Conservation (phyloP, 2,797 vertebrate species). For the Pangasius mekongensis region DNA sequence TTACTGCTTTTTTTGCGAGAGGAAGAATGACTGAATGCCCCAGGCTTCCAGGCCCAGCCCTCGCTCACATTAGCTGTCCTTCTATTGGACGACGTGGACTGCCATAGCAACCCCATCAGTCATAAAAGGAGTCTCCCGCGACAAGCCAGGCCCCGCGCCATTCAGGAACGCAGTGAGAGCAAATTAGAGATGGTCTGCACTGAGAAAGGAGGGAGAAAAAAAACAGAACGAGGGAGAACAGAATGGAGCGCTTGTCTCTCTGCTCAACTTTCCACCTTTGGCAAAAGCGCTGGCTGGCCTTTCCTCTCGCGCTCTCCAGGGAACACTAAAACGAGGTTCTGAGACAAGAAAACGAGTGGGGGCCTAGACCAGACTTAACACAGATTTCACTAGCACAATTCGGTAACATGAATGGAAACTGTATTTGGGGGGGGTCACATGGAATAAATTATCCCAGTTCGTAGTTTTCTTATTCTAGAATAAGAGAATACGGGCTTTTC, state of each 20-base stretch:
- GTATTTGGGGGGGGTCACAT: background rate
- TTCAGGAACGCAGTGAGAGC: slow-evolving; percentile 62
- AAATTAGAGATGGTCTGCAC: slow-evolving; percentile 66
- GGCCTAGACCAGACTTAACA: background rate
- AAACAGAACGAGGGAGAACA: slow-evolving; percentile 55
- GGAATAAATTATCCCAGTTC: slow-evolving; percentile 9
- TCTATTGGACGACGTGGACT: slow-evolving; percentile 76
- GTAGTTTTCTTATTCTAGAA: background rate
- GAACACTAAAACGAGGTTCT: slow-evolving; percentile 62
- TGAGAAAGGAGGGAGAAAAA: slow-evolving; percentile 22
- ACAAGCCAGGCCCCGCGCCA: slow-evolving; percentile 64
- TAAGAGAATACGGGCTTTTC: slow-evolving; percentile 11
- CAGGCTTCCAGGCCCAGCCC: slow-evolving; percentile 24
- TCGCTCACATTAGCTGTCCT: slow-evolving; percentile 67
- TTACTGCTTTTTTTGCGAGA: slow-evolving; percentile 16
- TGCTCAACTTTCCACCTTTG: slow-evolving; percentile 78
- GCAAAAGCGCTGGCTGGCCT: slow-evolving; percentile 69
- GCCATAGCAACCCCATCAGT: slow-evolving; percentile 82
- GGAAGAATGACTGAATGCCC: slow-evolving; percentile 36
- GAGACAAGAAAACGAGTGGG: slow-evolving; percentile 15
- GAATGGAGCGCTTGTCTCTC: slow-evolving; percentile 74
- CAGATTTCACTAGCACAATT: slow-evolving; percentile 22
- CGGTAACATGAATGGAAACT: slow-evolving; percentile 18
- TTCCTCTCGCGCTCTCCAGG: slow-evolving; percentile 61
- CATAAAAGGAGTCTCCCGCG: slow-evolving; percentile 80